phyloP scores from a whole-genome alignment of 2,797 vertebrate genomes.

The Poecilia velifera region DNA sequence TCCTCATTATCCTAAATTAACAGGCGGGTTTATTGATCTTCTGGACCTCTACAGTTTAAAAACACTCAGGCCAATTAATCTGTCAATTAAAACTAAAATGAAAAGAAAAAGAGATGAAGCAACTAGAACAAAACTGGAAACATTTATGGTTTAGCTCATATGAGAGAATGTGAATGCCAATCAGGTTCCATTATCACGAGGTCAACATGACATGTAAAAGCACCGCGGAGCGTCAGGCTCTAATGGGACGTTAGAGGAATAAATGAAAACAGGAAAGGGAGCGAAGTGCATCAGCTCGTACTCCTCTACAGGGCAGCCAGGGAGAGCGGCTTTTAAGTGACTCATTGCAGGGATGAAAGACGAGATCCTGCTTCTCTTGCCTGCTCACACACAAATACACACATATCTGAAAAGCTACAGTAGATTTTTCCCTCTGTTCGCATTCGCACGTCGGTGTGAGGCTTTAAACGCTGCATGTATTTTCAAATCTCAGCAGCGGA shows the following conservation, averaged over 20 bases:
- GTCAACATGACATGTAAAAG: neutral
- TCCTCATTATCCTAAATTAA: conserved; percentile 53
- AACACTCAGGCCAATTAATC: conserved; percentile 40
- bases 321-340: conserved; percentile 65
- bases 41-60: conserved; percentile 31
- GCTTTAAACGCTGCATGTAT: conserved; percentile 28
- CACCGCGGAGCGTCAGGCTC: neutral
- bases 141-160: neutral
- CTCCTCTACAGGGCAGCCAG: conserved; percentile 37
- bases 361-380: conserved; percentile 32
- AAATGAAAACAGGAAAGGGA: conserved; percentile 13
- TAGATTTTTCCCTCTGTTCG: conserved; percentile 10
- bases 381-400: conserved; percentile 17
- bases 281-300: conserved; percentile 28
- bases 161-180: neutral
- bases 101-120: neutral
- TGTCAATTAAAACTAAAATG: conserved; percentile 18
- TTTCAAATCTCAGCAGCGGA: conserved; percentile 43
- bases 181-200: neutral
- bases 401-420: conserved; percentile 26
- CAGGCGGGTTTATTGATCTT: conserved; percentile 54
- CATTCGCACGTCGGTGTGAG: conserved; percentile 12
- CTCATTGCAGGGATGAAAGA: conserved; percentile 58
- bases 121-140: neutral
- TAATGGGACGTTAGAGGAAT: conserved; percentile 5